phyloP scores from a whole-genome alignment of 2,113 vertebrate species.

The Butastur rufipennis region DNA sequence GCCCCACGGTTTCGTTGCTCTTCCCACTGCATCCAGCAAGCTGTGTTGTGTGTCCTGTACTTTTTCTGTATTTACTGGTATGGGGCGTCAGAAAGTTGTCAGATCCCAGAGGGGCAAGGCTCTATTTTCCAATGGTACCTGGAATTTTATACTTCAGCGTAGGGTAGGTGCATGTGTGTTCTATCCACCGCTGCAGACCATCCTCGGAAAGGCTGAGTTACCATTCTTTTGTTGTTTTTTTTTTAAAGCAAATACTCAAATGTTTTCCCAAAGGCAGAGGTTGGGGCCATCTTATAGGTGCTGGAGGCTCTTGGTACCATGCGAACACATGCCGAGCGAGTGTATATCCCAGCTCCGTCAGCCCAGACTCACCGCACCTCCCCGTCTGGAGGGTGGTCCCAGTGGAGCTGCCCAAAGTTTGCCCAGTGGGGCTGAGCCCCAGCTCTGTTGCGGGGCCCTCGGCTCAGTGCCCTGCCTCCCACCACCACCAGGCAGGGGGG shows the following conservation, averaged over 20 bases:
- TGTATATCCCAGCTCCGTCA: not conserved
- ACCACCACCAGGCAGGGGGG: not conserved
- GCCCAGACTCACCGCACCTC: not conserved
- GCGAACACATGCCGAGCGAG: not conserved
- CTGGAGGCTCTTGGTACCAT: not conserved
- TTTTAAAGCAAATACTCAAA: not conserved
- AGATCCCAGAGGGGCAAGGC: not conserved
- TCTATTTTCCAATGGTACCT: not conserved
- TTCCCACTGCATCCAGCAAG: not conserved
- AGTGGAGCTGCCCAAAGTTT: not conserved
- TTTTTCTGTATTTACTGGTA: not conserved
- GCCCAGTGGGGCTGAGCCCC: not conserved
- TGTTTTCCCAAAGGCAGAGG: constrained; percentile 20
- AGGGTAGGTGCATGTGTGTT: not conserved
- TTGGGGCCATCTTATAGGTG: not conserved
- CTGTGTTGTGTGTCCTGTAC: not conserved
- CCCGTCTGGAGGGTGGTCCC: not conserved
- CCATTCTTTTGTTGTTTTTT: not conserved
- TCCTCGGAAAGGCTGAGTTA: not conserved
- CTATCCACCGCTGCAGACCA: not conserved
- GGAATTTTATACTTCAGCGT: not conserved
- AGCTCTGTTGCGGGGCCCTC: not conserved
- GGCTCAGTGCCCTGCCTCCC: not conserved
- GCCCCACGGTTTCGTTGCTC: not conserved
- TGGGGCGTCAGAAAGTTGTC: not conserved